Evolutionary conservation across 1,140 invertebrate species (phyloP).

Genomic region (Drosophila micromelanica): DNA sequence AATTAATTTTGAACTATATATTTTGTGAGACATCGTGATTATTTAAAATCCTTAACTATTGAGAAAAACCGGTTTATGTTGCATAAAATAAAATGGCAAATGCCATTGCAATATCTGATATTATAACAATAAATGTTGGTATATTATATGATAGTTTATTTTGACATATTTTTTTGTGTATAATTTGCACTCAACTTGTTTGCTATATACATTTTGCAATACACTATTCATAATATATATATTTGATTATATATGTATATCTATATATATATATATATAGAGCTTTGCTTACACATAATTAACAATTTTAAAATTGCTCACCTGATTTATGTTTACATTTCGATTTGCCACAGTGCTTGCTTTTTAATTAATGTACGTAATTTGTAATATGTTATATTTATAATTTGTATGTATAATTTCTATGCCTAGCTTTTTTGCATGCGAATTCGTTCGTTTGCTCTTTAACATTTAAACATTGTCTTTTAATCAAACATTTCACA

Average conservation of each 20-base stretch:
- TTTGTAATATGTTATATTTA: not conserved
- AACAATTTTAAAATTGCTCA: slow-evolving; percentile 81
- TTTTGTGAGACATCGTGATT: not conserved
- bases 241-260: slow-evolving; percentile 48
- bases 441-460: slow-evolving; percentile 27
- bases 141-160: slow-evolving; percentile 65
- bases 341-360: slow-evolving; percentile 74
- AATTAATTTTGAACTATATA: not conserved
- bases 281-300: slow-evolving; percentile 79
- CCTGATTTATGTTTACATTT: slow-evolving; percentile 75
- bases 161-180: slow-evolving; percentile 58
- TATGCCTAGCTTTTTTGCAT: slow-evolving; percentile 26
- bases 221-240: slow-evolving; percentile 50
- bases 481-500: slow-evolving; percentile 65
- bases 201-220: slow-evolving; percentile 61
- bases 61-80: not conserved
- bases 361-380: slow-evolving; percentile 38
- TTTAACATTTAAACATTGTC: slow-evolving; percentile 57
- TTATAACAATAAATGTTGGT: slow-evolving; percentile 20
- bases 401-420: slow-evolving; percentile 10
- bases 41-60: not conserved
- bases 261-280: slow-evolving; percentile 45
- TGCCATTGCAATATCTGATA: slow-evolving; percentile 7
- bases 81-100: slow-evolving; percentile 2
- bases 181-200: slow-evolving; percentile 56